Evolutionary conservation across 2,113 vertebrate genomes (phyloP).

Genomic region (Vombatus ursinus): DNA sequence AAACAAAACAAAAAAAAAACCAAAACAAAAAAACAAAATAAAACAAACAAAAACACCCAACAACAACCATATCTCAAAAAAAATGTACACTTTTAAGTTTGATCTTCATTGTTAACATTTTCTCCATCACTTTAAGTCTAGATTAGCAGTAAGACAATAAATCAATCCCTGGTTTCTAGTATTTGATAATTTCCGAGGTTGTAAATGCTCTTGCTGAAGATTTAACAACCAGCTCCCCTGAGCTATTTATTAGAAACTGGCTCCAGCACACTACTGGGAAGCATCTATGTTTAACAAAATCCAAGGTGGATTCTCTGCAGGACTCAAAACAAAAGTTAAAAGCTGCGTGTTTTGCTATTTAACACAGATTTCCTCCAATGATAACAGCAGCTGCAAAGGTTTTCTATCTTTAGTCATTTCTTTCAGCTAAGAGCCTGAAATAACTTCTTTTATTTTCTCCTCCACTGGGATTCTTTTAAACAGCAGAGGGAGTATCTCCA

Average conservation of each 20-base stretch:
- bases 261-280: background rate
- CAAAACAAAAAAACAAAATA: too few species aligned
- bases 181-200: background rate
- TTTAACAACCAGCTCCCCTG: background rate
- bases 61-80: too few species aligned
- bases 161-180: background rate
- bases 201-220: background rate
- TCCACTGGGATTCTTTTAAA: background rate
- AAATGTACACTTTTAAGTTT: too few species aligned
- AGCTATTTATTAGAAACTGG: background rate
- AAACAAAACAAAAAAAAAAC: too few species aligned
- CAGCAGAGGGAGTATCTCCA: background rate
- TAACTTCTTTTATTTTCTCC: background rate
- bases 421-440: background rate
- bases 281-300: background rate
- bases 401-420: background rate
- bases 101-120: background rate
- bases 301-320: background rate
- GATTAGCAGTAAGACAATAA: background rate
- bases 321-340: background rate
- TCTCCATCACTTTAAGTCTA: background rate
- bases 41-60: too few species aligned
- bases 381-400: background rate
- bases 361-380: background rate
- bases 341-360: background rate